Evolutionary conservation across 1,140 invertebrate species (phyloP).

Genomic region (Apis dorsata): DNA sequence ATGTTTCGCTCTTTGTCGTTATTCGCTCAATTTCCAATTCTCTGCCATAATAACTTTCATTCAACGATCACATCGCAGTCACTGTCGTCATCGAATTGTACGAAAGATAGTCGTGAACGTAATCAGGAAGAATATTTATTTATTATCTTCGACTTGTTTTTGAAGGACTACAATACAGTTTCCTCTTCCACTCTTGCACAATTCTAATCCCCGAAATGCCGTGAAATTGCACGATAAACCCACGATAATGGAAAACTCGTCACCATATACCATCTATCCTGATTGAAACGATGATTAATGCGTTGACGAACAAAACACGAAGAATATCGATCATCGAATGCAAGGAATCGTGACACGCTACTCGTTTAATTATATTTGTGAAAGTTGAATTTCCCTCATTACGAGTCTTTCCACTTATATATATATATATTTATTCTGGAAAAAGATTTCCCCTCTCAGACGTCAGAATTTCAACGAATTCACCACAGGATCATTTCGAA

Average conservation of each 20-base stretch:
- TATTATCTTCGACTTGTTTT: neutral
- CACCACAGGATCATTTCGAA: too few relatives aligned
- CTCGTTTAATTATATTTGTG: neutral
- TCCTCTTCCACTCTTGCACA: constrained; percentile 30
- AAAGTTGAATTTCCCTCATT: too few relatives aligned
- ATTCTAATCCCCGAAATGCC: constrained; percentile 36
- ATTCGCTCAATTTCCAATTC: neutral
- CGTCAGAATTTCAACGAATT: neutral
- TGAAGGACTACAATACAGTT: constrained; percentile 27
- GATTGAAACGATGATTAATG: neutral
- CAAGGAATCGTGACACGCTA: too few relatives aligned
- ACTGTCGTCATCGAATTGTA: constrained; percentile 7
- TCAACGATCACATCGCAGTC: neutral
- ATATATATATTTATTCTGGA: too few relatives aligned
- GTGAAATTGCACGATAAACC: constrained; percentile 44
- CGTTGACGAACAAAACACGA: neutral
- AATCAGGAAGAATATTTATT: constrained; percentile 35
- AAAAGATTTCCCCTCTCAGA: too few relatives aligned
- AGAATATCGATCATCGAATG: neutral
- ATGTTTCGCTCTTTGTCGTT: neutral
- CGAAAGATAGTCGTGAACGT: neutral
- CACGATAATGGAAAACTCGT: constrained; percentile 12
- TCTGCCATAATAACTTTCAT: neutral
- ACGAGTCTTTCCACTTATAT: too few relatives aligned
- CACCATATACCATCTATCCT: neutral